These are phyloP conservation scores for Litoditis marina DNA, from an alignment of 2,888 invertebrate species.

Conservation along the genomic window DNA sequence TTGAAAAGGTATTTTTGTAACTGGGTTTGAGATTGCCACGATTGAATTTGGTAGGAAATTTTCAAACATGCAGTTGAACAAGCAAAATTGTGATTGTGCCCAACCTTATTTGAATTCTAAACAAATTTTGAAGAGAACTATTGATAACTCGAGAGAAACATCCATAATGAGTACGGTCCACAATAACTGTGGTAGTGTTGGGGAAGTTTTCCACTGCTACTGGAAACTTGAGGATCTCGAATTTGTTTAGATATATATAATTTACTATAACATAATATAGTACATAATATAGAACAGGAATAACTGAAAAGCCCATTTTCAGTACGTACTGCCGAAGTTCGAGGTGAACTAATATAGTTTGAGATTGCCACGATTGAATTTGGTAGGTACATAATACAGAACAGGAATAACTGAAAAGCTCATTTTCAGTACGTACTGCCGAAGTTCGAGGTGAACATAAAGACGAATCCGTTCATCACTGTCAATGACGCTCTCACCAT, in stretches of 20 bases:
- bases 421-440: conserved; percentile 73
- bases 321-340: conserved; percentile 81
- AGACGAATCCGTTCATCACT: conserved; percentile 78
- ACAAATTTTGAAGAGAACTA: too few species aligned
- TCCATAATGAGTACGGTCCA: too few species aligned
- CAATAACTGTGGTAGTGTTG: too few species aligned
- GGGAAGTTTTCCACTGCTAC: too few species aligned
- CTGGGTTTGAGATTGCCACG: neutral
- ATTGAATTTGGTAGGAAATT: too few species aligned
- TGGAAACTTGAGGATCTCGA: too few species aligned
- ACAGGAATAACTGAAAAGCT: neutral
- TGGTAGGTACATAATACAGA: neutral
- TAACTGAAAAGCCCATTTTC: conserved; percentile 4
- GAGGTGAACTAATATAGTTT: conserved; percentile 69
- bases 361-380: neutral
- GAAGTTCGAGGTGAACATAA: conserved; percentile 83
- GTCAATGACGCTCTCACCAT: conserved; percentile 77
- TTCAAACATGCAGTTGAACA: too few species aligned
- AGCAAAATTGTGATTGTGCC: too few species aligned
- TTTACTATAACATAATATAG: too few species aligned
- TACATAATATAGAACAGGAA: neutral
- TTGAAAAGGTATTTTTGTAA: conserved; percentile 71
- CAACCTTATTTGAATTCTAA: too few species aligned
- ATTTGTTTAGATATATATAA: too few species aligned
- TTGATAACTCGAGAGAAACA: too few species aligned